Conservation (phyloP, 2,797 vertebrate genomes). For the Bradypodion ventrale region DNA sequence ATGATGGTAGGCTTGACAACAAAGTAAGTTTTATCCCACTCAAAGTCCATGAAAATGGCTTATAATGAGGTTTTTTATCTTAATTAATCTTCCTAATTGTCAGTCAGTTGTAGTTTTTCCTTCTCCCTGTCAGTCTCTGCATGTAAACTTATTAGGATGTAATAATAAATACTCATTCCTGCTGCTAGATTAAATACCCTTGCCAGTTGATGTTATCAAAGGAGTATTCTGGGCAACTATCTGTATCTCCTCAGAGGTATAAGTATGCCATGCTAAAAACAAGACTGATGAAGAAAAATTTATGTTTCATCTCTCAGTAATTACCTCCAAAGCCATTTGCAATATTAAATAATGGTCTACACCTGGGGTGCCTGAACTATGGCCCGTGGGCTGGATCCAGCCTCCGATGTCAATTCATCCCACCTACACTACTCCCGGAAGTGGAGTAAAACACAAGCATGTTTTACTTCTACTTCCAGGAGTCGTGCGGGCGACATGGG, state of each 20-base stretch:
- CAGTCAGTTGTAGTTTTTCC: not conserved
- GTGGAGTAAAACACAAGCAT: too few relatives aligned
- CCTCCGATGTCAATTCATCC: too few relatives aligned
- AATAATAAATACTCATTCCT: not conserved
- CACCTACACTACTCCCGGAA: too few relatives aligned
- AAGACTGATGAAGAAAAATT: not conserved
- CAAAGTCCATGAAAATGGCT: not conserved
- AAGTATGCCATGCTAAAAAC: not conserved
- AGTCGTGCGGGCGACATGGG: too few relatives aligned
- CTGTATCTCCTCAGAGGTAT: not conserved
- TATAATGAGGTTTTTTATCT: not conserved
- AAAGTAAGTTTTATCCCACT: slow-evolving; percentile 18
- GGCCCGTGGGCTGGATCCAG: too few relatives aligned
- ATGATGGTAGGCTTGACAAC: not conserved
- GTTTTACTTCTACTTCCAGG: too few relatives aligned
- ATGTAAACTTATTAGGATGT: not conserved
- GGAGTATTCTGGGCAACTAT: not conserved
- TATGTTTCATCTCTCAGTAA: not conserved
- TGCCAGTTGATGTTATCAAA: not conserved
- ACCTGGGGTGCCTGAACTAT: too few relatives aligned
- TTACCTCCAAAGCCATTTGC: not conserved
- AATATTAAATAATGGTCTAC: not conserved
- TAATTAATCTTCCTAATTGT: not conserved
- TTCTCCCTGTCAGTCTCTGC: not conserved
- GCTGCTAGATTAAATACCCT: not conserved